Conservation (phyloP, 2,113 vertebrate genomes). For the Pleuronectes platessa region DNA sequence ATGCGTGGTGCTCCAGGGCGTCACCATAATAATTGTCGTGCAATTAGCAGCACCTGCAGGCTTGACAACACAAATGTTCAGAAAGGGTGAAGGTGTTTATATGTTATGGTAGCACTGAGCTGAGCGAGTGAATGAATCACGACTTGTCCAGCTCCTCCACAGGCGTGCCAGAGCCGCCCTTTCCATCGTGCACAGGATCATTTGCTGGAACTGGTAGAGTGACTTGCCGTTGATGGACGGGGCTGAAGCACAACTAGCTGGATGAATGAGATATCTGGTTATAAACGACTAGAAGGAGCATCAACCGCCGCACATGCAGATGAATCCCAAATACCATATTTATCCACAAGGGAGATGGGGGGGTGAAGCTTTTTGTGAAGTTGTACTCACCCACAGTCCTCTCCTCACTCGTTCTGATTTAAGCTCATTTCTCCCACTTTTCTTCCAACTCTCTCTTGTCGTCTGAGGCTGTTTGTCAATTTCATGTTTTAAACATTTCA, state of each 20-base stretch:
- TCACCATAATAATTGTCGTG: constrained; percentile 84
- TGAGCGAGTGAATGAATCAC: not conserved
- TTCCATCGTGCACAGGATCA: constrained; percentile 85
- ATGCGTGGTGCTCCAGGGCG: constrained; percentile 69
- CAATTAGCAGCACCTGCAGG: constrained; percentile 86
- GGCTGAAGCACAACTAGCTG: constrained; percentile 26
- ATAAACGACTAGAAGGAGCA: too few relatives aligned
- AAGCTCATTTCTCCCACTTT: too few relatives aligned
- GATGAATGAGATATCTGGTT: not conserved
- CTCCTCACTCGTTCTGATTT: too few relatives aligned
- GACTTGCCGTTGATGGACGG: constrained; percentile 58
- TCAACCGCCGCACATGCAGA: too few relatives aligned
- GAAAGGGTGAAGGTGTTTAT: not conserved
- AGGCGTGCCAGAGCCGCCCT: constrained; percentile 86
- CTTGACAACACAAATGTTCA: not conserved
- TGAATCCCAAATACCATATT: too few relatives aligned
- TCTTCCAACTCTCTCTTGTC: too few relatives aligned
- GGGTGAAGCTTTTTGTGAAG: too few relatives aligned
- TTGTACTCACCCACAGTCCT: too few relatives aligned
- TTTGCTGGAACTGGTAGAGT: constrained; percentile 77
- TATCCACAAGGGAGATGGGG: too few relatives aligned
- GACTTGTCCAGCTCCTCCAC: constrained; percentile 89
- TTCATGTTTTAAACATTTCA: too few relatives aligned
- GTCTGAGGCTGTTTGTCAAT: too few relatives aligned
- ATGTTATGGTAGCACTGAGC: not conserved